Evolutionary conservation across 2,888 invertebrate species (phyloP), one percentile per base, ranked within the genome.

Genomic region (Allophyes oxyacanthae): DNA sequence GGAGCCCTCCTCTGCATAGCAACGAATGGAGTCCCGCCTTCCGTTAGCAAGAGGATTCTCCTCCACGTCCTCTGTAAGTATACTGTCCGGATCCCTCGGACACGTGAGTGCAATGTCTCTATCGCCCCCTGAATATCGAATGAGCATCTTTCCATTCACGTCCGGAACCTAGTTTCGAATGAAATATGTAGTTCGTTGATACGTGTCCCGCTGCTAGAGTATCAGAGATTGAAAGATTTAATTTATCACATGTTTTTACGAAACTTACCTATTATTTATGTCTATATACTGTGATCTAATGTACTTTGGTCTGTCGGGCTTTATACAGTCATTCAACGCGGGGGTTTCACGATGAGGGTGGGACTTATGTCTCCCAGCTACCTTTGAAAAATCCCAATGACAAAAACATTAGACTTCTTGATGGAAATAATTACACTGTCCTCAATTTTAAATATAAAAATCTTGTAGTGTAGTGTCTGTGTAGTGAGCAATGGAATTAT

Each of bases 1-100:
- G 96, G 95, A 0, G 94, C 95, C 0, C 94, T 95, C 63, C 91
- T 95, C 42, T 95, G 95, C 85, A 95, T 95, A 64, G 95, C 95
- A 7, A 95, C 95, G 46, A 96, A 96, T 72, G 95, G 96, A 0
- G 94, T 96, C 0, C 91, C 91, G 0, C 91, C 91, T 2, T 85
- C 89, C 0, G 91, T 91, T 60, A 91, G 91, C 85, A 91, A 91
- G 64, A 76, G 91, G 53, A 87, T 90, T 51, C 76, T 86, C 1
- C 80, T 91, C 5, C 85, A 80, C 75, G 95, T 96, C n/a, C 91
- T 95, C 60, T 95, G 95, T 96, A 83, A 93, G 95, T 95, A 50
- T n/a, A 26, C 25, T 41, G 46, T 55, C 14, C n/a, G 28, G 9
- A 41, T 33, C 13, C 0, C 20, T 38, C 36, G 8, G 13, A 55